Conservation (phyloP, 2,797 vertebrate species). For the Falco novaeseelandiae region DNA sequence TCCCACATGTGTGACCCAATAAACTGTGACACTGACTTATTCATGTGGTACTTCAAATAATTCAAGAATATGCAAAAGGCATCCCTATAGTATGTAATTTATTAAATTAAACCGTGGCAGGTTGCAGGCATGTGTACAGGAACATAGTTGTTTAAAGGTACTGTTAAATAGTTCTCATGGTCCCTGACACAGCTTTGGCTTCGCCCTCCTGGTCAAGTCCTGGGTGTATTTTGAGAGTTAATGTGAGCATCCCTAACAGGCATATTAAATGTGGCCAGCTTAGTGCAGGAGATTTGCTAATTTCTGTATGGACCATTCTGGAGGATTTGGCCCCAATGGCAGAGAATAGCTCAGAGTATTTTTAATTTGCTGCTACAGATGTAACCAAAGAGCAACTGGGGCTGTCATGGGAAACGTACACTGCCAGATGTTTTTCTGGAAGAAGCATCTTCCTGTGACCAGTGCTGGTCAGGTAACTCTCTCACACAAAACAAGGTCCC, state of each 20-base stretch:
- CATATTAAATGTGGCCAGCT: not conserved
- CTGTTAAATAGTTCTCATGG: not conserved
- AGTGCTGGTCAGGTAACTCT: not conserved
- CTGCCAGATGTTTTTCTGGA: not conserved
- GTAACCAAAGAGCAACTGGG: not conserved
- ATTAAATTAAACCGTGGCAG: not conserved
- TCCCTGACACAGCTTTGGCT: not conserved
- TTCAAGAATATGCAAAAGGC: not conserved
- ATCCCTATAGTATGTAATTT: not conserved
- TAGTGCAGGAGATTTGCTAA: not conserved
- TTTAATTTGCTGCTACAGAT: not conserved
- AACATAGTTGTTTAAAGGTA: not conserved
- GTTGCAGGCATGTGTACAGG: not conserved
- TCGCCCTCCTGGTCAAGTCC: not conserved
- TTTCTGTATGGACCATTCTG: not conserved
- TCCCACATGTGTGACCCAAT: not conserved
- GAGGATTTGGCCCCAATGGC: not conserved
- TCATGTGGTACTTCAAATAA: not conserved
- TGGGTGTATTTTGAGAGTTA: not conserved
- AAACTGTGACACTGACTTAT: not conserved
- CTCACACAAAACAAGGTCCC: not conserved
- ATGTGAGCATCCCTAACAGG: not conserved
- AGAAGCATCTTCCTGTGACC: not conserved
- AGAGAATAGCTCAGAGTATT: not conserved
- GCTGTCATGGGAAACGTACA: rapidly evolving